Evolutionary conservation across 2,113 vertebrate species (phyloP).

Genomic region (Thunnus maccoyii): DNA sequence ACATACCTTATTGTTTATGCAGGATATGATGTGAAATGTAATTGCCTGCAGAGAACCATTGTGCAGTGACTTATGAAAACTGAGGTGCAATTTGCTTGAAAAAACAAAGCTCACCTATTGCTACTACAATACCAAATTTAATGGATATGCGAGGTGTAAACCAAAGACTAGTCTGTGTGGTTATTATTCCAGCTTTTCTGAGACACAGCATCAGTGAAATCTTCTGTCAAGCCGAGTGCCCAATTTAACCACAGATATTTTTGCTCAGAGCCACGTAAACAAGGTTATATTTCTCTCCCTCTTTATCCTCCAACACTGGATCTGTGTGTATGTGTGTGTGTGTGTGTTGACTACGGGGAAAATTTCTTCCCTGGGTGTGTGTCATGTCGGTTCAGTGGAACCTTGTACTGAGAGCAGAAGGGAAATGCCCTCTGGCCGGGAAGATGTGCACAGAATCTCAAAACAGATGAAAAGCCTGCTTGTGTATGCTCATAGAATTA

Average conservation of each 20-base stretch:
- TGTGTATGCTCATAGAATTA: conserved; percentile 55
- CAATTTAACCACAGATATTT: conserved; percentile 16
- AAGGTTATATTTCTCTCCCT: conserved; percentile 23
- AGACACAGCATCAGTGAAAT: not conserved
- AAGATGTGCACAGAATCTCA: conserved; percentile 73
- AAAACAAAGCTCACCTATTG: not conserved
- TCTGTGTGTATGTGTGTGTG: not conserved
- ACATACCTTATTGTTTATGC: not conserved
- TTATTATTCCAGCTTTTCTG: conserved; percentile 7
- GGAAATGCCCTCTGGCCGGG: conserved; percentile 68
- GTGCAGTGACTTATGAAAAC: not conserved
- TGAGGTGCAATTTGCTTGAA: not conserved
- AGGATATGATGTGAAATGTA: not conserved
- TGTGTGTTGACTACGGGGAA: conserved; percentile 25
- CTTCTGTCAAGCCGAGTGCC: not conserved
- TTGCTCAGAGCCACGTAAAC: conserved; percentile 31
- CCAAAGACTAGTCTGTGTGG: not conserved
- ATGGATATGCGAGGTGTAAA: not conserved
- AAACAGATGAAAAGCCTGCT: conserved; percentile 58
- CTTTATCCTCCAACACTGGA: not conserved
- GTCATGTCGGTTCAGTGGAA: conserved; percentile 67
- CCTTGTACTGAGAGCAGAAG: conserved; percentile 65
- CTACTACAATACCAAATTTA: not conserved
- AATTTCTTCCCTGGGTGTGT: conserved; percentile 48
- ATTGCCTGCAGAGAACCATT: not conserved